Percentiles rank a stretch among this genome's conserved stretches.
phyloP scores from a whole-genome alignment of 2,888 invertebrate genomes.

The Anaspis maculata region DNA sequence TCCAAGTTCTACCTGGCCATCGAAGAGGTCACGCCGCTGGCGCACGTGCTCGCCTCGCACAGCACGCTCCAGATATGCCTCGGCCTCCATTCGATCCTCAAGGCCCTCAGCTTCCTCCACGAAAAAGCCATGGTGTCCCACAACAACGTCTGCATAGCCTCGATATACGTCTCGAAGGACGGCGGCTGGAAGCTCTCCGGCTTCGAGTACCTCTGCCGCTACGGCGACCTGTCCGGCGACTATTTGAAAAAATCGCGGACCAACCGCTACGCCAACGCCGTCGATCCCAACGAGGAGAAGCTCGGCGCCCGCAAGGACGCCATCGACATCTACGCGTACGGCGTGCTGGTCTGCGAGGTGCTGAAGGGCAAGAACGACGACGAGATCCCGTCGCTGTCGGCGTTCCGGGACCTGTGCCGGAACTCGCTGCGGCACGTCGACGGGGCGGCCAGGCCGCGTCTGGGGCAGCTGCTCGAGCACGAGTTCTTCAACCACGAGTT shows the following conservation, averaged over 20 bases:
- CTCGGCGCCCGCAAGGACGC: slow-evolving; percentile 44
- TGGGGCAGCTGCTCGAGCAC: slow-evolving; percentile 60
- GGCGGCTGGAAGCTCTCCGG: slow-evolving; percentile 85
- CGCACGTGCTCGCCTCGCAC: slow-evolving; percentile 55
- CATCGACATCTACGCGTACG: slow-evolving; percentile 73
- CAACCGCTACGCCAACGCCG: slow-evolving; percentile 57
- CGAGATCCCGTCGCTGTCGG: slow-evolving; percentile 60
- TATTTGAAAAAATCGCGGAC: slow-evolving; percentile 60
- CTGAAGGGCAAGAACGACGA: slow-evolving; percentile 53
- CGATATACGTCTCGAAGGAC: slow-evolving; percentile 74
- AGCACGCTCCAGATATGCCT: slow-evolving; percentile 76
- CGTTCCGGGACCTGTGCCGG: slow-evolving; percentile 64
- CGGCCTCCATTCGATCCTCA: slow-evolving; percentile 71
- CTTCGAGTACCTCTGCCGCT: slow-evolving; percentile 69
- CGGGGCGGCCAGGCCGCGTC: slow-evolving; percentile 55
- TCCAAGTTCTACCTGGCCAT: slow-evolving; percentile 71
- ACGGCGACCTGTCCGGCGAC: slow-evolving; percentile 55
- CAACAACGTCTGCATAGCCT: slow-evolving; percentile 71
- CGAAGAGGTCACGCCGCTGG: slow-evolving; percentile 71
- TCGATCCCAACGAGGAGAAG: slow-evolving; percentile 61
- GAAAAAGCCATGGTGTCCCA: slow-evolving; percentile 74
- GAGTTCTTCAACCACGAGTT: slow-evolving; percentile 81
- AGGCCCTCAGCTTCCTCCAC: slow-evolving; percentile 75
- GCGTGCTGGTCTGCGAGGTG: slow-evolving; percentile 65
- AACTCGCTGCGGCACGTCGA: slow-evolving; percentile 59